Evolutionary conservation across 2,888 invertebrate species (phyloP).

Genomic region (Stenichneumon culpator): DNA sequence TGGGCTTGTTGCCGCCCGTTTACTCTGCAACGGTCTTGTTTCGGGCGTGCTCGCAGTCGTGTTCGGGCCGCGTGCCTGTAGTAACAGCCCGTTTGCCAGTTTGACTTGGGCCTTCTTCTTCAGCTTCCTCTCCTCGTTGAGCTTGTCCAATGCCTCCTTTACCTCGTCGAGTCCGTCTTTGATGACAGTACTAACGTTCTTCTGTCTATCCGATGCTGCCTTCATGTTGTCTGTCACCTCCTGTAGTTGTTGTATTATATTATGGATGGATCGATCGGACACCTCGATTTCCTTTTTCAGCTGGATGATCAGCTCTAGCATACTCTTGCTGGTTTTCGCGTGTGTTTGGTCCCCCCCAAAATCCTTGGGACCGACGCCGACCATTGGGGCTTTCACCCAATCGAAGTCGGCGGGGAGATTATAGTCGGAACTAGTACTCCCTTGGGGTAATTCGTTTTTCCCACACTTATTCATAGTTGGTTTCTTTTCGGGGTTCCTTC

Average conservation of each 20-base stretch:
- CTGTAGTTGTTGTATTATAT: not conserved
- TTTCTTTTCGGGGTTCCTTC: too few species aligned
- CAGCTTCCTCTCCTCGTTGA: not conserved
- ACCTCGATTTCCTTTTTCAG: constrained; percentile 10
- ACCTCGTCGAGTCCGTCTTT: constrained; percentile 6
- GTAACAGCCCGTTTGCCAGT: not conserved
- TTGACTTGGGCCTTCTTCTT: not conserved
- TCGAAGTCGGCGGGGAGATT: too few species aligned
- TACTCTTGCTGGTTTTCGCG: not conserved
- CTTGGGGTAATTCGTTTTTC: too few species aligned
- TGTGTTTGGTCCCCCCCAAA: not conserved
- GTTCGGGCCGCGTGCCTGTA: not conserved
- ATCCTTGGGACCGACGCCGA: not conserved
- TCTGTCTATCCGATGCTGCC: constrained; percentile 4
- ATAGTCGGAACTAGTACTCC: too few species aligned
- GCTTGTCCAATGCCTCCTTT: constrained; percentile 7
- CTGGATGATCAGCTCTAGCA: not conserved
- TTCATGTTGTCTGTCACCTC: not conserved
- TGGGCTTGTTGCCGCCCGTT: too few species aligned
- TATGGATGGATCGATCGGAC: not conserved
- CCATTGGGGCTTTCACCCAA: not conserved
- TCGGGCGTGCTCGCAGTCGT: not conserved
- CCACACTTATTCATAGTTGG: too few species aligned
- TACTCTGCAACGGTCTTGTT: not conserved
- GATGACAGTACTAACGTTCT: constrained; percentile 24